Base-by-base conservation (phyloP, 2,113 vertebrate species). In the Puffinus mauretanicus region DNA sequence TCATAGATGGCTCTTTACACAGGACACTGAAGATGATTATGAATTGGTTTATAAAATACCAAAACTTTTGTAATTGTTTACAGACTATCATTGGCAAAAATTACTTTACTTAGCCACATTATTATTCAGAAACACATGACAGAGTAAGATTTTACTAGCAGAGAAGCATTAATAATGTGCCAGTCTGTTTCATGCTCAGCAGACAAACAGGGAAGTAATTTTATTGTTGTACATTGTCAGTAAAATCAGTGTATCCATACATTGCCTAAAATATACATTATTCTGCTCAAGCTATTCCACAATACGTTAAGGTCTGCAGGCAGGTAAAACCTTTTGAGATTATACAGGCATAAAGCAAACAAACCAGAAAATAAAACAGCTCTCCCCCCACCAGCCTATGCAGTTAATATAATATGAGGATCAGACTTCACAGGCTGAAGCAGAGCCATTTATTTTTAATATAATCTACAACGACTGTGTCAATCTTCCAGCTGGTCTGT, bases 371-470 rank as follows among this genome's bases (percentile, higher is more conserved):
- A 61, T 21, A 78, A 78, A 60, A 34, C 29, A 76, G 20, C 19
- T 76, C 46, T 71, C 16, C 24, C 24, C 17, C 57, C 21, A 12
- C 18, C 36, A 69, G 55, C 51, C 36, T 47, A 27, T 13, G 16
- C 64, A 80, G 58, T 32, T 73, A 38, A 91, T 46, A 57, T 61
- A 58, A 57, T 61, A 58, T 4, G 30, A 92, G n/a, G 36, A 92
- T 70, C n/a, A 86, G 64, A 42, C 42, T 51, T 70, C 44, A 83
- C 51, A 64, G 26, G 51, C 38, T 83, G 38, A 95, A 81, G 72
- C 51, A 75, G 17, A 60, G 34, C 10, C 38, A 82, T 86, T 92
- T 88, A 70, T 88, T 93, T 95, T 93, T 91, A 84, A 96, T 79
- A 16, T 6, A 46, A 54, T 16, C 40, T 32, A 54, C 1, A 2